Evolutionary conservation across 2,888 invertebrate genomes (phyloP).

Genomic region (Oscheius sp.): DNA sequence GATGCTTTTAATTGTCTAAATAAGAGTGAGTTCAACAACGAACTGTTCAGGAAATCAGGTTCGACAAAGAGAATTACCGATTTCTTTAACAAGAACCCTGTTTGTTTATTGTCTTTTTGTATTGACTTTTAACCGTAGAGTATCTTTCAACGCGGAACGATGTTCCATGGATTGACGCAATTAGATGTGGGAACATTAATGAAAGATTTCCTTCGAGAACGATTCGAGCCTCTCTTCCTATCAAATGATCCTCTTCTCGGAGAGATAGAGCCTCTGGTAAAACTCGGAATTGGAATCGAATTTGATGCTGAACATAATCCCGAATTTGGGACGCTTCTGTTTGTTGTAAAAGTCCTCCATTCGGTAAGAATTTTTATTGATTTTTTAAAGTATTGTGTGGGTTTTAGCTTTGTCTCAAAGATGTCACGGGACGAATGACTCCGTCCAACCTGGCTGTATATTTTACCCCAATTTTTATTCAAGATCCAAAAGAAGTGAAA

Average conservation of each 20-base stretch:
- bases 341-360: constrained; percentile 1
- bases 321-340: not conserved
- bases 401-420: constrained; percentile 12
- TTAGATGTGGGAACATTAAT: not conserved
- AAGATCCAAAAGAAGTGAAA: not conserved
- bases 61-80: constrained; percentile 6
- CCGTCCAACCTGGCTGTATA: constrained; percentile 3
- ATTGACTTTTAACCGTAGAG: not conserved
- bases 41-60: constrained; percentile 10
- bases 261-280: not conserved
- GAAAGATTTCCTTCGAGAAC: constrained; percentile 8
- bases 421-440: not conserved
- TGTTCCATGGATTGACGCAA: not conserved
- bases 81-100: constrained; percentile 6
- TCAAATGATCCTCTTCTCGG: not conserved
- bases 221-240: not conserved
- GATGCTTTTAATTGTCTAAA: not conserved
- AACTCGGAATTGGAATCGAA: not conserved
- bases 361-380: not conserved
- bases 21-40: constrained; percentile 1
- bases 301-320: constrained; percentile 3
- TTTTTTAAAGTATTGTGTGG: not conserved
- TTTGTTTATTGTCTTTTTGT: not conserved
- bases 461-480: constrained; percentile 9
- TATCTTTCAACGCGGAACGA: not conserved